Conservation (phyloP, 2,888 invertebrate genomes). For the Lochmaea crataegi region DNA sequence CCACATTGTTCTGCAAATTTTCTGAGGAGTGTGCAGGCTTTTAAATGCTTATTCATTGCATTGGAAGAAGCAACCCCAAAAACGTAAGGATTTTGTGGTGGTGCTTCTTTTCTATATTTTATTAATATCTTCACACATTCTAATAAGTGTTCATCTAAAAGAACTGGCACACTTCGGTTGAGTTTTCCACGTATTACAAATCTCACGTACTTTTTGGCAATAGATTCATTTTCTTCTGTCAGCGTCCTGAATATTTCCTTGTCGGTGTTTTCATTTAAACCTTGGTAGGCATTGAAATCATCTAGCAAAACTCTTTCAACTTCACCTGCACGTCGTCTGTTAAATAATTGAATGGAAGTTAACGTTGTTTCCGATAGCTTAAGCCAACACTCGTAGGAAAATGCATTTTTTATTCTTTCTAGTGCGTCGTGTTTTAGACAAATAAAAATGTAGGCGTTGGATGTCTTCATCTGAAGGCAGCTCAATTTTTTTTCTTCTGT, state of each 20-base stretch:
- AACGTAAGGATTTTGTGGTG: conserved; percentile 24
- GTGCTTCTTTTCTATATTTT: conserved; percentile 21
- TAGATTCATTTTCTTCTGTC: background rate
- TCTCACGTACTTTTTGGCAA: conserved; percentile 32
- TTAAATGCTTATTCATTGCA: conserved; percentile 32
- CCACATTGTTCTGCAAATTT: conserved; percentile 46
- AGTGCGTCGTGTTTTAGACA: conserved; percentile 4
- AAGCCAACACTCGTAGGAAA: too few relatives aligned
- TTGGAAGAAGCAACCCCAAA: conserved; percentile 22
- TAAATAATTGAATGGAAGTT: conserved; percentile 33
- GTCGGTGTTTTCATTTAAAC: conserved; percentile 16
- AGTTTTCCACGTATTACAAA: conserved; percentile 34
- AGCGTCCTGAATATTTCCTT: conserved; percentile 20
- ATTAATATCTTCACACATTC: conserved; percentile 24
- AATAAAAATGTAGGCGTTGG: background rate
- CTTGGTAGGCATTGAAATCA: conserved; percentile 11
- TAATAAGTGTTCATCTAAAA: conserved; percentile 15
- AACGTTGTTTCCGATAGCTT: conserved; percentile 9
- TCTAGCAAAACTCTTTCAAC: conserved; percentile 24
- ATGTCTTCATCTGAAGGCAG: conserved; percentile 2
- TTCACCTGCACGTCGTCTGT: conserved; percentile 26
- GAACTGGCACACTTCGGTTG: conserved; percentile 6
- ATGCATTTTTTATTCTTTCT: too few relatives aligned
- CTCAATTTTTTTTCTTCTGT: conserved; percentile 14
- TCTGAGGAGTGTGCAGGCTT: conserved; percentile 47